Conservation (phyloP, 2,888 invertebrate species). For the Ptychoptera albimana region DNA sequence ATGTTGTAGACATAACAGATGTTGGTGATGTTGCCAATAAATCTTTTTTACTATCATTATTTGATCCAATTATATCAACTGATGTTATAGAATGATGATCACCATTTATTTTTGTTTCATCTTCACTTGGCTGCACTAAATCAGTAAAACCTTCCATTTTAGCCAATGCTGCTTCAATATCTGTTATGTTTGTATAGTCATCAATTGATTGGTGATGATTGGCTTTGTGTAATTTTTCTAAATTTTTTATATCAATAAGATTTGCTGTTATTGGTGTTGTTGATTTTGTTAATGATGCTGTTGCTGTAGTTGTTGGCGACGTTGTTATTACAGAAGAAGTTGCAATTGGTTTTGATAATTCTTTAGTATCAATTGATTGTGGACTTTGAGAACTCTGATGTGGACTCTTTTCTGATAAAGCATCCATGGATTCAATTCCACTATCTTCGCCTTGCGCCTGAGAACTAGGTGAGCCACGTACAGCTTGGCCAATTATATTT, state of each 20-base stretch:
- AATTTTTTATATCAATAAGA: conserved; percentile 3
- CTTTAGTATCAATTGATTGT: conserved; percentile 23
- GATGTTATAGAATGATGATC: conserved; percentile 21
- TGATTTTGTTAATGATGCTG: conserved; percentile 7
- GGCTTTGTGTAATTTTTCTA: neutral
- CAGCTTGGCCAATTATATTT: conserved; percentile 6
- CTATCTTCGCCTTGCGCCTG: conserved; percentile 69
- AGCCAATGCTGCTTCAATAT: conserved; percentile 53
- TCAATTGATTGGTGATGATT: conserved; percentile 14
- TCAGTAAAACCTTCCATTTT: conserved; percentile 41
- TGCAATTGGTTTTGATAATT: conserved; percentile 9
- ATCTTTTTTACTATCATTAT: conserved; percentile 11
- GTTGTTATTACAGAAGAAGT: conserved; percentile 8
- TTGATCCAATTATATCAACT: conserved; percentile 18
- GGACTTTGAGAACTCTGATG: conserved; percentile 63
- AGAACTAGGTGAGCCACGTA: conserved; percentile 32
- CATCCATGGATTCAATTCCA: conserved; percentile 87
- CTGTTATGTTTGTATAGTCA: conserved; percentile 39
- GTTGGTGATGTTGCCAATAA: conserved; percentile 1
- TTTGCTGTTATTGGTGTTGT: neutral
- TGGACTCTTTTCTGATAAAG: conserved; percentile 81
- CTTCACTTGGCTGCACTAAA: conserved; percentile 8
- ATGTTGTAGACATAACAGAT: neutral
- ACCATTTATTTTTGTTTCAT: conserved; percentile 22
- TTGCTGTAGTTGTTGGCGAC: conserved; percentile 10